Evolutionary conservation across 2,888 invertebrate genomes (phyloP).

Genomic region (Panopea generosa): DNA sequence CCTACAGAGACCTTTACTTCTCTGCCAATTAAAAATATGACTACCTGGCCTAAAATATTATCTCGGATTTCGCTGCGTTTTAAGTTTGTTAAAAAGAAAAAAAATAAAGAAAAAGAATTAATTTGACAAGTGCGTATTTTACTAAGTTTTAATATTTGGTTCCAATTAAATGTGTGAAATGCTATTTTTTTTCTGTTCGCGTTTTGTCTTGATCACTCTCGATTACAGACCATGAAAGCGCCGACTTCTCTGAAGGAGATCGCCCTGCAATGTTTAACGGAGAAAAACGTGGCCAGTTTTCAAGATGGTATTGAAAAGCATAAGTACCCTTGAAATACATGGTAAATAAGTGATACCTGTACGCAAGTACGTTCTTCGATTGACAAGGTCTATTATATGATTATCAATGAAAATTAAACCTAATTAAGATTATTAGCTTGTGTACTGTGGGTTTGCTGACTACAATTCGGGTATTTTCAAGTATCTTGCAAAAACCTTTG

Average conservation of each 20-base stretch:
- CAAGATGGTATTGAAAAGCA: too few species aligned
- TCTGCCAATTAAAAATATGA: constrained; percentile 31
- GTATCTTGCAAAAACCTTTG: too few species aligned
- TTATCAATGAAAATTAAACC: constrained; percentile 5
- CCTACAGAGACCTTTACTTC: constrained; percentile 14
- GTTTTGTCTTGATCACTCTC: constrained; percentile 8
- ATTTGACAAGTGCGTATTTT: too few species aligned
- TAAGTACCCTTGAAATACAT: too few species aligned
- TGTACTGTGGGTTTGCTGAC: too few species aligned
- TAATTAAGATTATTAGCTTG: constrained; percentile 5
- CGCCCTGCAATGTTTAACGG: too few species aligned
- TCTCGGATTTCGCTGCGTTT: constrained; percentile 6
- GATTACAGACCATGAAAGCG: not conserved
- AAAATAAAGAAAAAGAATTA: too few species aligned
- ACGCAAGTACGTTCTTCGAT: too few species aligned
- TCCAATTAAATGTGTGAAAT: constrained; percentile 53
- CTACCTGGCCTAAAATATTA: constrained; percentile 7
- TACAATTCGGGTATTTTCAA: too few species aligned
- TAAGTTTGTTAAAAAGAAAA: not conserved
- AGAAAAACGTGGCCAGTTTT: too few species aligned
- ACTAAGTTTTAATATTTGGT: constrained; percentile 17
- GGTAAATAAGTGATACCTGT: too few species aligned
- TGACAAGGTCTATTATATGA: constrained; percentile 4
- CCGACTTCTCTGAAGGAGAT: too few species aligned
- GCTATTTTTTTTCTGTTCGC: constrained; percentile 5